Evolutionary conservation across 2,888 invertebrate genomes (phyloP).

Genomic region (Halocaridina rubra): DNA sequence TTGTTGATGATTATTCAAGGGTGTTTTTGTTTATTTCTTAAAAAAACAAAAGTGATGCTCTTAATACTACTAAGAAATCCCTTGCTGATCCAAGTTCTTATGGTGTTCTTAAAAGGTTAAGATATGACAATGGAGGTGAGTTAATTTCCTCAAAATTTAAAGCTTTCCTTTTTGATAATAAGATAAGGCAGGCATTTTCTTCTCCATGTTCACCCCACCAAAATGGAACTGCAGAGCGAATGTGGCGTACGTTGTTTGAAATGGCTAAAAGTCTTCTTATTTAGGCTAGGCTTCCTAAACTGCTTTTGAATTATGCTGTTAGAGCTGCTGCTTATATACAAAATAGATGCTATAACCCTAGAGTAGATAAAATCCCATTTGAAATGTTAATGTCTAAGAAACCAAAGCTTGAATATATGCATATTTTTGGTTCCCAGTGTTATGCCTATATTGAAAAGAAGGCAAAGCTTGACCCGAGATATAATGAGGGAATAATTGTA

Average conservation of each 20-base stretch:
- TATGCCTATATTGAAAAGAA: conserved; percentile 9
- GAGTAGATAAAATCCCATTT: conserved; percentile 7
- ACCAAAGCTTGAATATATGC: conserved; percentile 10
- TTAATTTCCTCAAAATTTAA: background rate
- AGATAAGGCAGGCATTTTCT: background rate
- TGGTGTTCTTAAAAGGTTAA: background rate
- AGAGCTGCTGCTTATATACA: background rate
- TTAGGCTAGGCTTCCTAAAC: conserved; percentile 7
- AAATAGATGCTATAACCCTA: conserved; percentile 10
- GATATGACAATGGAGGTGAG: background rate
- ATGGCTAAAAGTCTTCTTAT: background rate
- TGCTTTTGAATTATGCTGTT: background rate
- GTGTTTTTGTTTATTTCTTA: background rate
- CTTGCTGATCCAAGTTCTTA: background rate
- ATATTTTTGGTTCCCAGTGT: conserved; percentile 1
- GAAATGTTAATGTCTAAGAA: background rate
- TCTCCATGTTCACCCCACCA: background rate
- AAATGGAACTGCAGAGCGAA: background rate
- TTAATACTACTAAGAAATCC: background rate
- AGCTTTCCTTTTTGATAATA: background rate
- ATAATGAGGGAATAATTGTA: background rate
- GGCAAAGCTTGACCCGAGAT: background rate
- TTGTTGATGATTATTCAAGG: background rate
- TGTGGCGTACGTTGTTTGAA: background rate
- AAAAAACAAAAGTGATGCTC: background rate